Conservation (phyloP, 1,140 invertebrate genomes). For the Delia radicum region DNA sequence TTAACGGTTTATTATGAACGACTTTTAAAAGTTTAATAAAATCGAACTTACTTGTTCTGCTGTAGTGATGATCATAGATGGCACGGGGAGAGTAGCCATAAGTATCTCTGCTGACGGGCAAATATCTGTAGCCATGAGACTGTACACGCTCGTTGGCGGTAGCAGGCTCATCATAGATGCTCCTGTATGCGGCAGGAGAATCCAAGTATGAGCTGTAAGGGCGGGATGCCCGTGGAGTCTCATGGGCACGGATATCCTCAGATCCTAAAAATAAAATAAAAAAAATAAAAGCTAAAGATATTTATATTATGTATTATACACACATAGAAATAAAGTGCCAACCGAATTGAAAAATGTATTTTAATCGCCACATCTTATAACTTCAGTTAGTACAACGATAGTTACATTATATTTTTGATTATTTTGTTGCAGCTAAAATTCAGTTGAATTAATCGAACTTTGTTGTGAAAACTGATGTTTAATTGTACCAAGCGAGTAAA, state of each 20-base stretch:
- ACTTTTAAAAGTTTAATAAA: background rate
- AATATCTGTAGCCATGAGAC: slow-evolving; percentile 82
- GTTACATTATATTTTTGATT: too few species aligned
- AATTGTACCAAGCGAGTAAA: too few species aligned
- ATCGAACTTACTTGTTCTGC: slow-evolving; percentile 75
- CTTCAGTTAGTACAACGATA: too few species aligned
- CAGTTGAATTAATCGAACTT: too few species aligned
- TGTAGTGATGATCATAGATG: slow-evolving; percentile 83
- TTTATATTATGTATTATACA: too few species aligned
- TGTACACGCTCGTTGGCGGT: slow-evolving; percentile 78
- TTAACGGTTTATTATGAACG: too few species aligned
- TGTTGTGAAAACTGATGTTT: too few species aligned
- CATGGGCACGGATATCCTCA: slow-evolving; percentile 84
- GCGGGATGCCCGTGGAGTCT: slow-evolving; percentile 55
- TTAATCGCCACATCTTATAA: too few species aligned
- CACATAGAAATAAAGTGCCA: too few species aligned
- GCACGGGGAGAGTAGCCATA: slow-evolving; percentile 84
- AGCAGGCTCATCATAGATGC: slow-evolving; percentile 80
- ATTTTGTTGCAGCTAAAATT: too few species aligned
- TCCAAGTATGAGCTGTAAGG: slow-evolving; percentile 61
- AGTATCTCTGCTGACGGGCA: slow-evolving; percentile 82
- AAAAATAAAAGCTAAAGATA: background rate
- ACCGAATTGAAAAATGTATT: too few species aligned
- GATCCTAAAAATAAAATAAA: slow-evolving; percentile 64
- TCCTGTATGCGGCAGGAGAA: slow-evolving; percentile 68